A percentile compares a stretch with the other conserved stretches of the same genome.
These are phyloP conservation scores for Drosophila robusta DNA, from an alignment of 2,888 invertebrate genomes.

Conservation along the genomic window DNA sequence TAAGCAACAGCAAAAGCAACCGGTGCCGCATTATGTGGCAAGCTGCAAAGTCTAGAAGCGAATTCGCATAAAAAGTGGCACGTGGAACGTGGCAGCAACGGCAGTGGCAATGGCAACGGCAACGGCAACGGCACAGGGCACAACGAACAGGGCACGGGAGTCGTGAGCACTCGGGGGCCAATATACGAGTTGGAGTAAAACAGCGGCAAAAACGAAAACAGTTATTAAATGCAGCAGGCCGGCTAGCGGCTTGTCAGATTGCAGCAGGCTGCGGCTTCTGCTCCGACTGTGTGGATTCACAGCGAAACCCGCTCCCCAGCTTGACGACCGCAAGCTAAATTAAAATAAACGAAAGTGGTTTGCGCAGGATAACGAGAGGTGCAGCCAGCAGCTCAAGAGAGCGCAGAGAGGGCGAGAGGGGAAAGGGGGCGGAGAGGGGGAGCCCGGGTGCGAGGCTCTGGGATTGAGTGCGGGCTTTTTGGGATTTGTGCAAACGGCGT, in stretches of 20 bases:
- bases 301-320: conserved; percentile 9
- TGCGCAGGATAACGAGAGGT: conserved; percentile 62
- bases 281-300: conserved; percentile 17
- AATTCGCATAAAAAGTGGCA: conserved; percentile 60
- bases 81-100: conserved; percentile 53
- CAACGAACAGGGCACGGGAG: conserved; percentile 19
- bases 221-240: conserved; percentile 79
- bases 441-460: background rate
- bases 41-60: conserved; percentile 62
- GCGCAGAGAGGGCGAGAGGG: background rate
- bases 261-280: conserved; percentile 56
- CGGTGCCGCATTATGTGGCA: conserved; percentile 58
- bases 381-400: background rate
- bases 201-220: conserved; percentile 71
- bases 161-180: conserved; percentile 67
- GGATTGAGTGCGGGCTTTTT: conserved; percentile 31
- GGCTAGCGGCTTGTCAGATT: conserved; percentile 65
- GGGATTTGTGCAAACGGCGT: conserved; percentile 53
- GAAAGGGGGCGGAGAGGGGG: background rate
- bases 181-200: conserved; percentile 45
- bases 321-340: conserved; percentile 71
- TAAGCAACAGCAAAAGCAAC: conserved; percentile 45
- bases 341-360: conserved; percentile 81
- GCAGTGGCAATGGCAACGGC: background rate
- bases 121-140: conserved; percentile 9